Evolutionary conservation across 1,140 invertebrate species (phyloP).

Genomic region (Bombus ignitus): DNA sequence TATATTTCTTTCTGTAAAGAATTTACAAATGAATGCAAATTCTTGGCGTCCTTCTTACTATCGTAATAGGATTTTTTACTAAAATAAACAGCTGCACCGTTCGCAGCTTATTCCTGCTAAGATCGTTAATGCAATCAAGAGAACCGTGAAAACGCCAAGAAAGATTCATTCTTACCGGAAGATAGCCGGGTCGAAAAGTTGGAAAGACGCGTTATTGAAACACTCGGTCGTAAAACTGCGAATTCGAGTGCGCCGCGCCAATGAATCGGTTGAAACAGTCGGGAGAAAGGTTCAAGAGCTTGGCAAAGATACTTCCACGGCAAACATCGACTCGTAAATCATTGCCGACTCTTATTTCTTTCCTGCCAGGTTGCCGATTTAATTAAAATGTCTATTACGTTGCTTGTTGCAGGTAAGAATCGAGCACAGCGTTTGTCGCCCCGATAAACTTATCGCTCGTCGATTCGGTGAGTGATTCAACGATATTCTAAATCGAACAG

Average conservation of each 20-base stretch:
- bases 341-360: slow-evolving; percentile 41
- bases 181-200: background rate
- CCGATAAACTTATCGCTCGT: slow-evolving; percentile 62
- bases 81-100: background rate
- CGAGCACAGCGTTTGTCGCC: slow-evolving; percentile 43
- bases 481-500: slow-evolving; percentile 75
- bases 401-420: slow-evolving; percentile 74
- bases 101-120: background rate
- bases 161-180: background rate
- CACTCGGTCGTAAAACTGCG: slow-evolving; percentile 6
- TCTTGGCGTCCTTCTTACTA: background rate
- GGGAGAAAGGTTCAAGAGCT: background rate
- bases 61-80: background rate
- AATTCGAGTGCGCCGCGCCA: slow-evolving; percentile 22
- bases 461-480: slow-evolving; percentile 60
- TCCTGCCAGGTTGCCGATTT: slow-evolving; percentile 30
- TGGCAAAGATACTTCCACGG: slow-evolving; percentile 10
- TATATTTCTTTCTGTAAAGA: background rate
- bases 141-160: background rate
- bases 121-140: slow-evolving; percentile 19
- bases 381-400: slow-evolving; percentile 66
- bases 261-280: background rate
- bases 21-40: background rate
- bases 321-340: slow-evolving; percentile 23
- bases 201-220: slow-evolving; percentile 32